phyloP scores from a whole-genome alignment of 2,797 vertebrate genomes.

The Cryptoblepharus egeriae region DNA sequence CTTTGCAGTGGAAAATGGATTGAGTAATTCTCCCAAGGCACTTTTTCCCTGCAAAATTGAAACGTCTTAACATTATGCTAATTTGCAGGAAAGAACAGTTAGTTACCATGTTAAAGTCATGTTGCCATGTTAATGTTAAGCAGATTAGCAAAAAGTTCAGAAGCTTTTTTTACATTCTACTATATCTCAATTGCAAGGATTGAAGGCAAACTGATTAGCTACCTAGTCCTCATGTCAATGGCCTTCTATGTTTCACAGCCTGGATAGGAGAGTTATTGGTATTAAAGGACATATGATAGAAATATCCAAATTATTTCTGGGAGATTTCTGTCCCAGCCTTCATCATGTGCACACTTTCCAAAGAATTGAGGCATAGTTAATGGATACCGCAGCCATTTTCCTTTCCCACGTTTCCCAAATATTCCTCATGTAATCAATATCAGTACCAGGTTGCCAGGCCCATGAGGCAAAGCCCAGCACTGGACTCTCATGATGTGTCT shows the following conservation, averaged over 20 bases:
- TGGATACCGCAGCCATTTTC: background rate
- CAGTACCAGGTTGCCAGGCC: too few relatives aligned
- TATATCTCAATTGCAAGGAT: constrained; percentile 14
- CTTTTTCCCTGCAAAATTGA: background rate
- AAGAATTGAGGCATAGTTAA: background rate
- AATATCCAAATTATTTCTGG: background rate
- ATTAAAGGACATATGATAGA: constrained; percentile 4
- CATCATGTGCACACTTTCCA: background rate
- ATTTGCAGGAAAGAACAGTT: constrained; percentile 24
- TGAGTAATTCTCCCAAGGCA: constrained; percentile 3
- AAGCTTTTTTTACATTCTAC: background rate
- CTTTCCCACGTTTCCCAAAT: constrained; percentile 7
- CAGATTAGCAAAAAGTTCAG: constrained; percentile 12
- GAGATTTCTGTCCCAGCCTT: background rate
- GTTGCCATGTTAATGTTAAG: background rate
- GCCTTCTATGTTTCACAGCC: background rate
- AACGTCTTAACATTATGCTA: constrained; percentile 19
- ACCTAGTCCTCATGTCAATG: background rate
- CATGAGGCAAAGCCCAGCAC: too few relatives aligned
- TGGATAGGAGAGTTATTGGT: fast-evolving
- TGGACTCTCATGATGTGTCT: too few relatives aligned
- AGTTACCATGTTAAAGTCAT: background rate
- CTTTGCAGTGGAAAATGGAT: constrained; percentile 21
- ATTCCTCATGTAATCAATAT: background rate
- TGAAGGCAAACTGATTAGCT: background rate